Evolutionary conservation across 35 echinoderm and acorn worm species (phyloP).

Genomic region (Amphiura filiformis): DNA sequence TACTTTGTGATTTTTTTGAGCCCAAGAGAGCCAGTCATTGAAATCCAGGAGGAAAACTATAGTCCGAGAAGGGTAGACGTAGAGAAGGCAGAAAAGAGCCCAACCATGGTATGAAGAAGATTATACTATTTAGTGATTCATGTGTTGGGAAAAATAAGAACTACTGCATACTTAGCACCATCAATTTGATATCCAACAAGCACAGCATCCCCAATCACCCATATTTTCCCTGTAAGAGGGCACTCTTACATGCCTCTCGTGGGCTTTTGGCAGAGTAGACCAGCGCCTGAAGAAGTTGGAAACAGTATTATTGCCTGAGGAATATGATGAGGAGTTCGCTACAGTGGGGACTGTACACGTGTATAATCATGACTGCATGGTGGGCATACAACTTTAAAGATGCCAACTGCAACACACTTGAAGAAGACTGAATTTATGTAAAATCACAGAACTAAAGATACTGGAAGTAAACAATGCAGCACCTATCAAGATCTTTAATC

Average conservation of each 20-base stretch:
- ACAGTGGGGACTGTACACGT: background rate
- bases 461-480: background rate
- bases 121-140: constrained; percentile 20
- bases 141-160: too few relatives aligned
- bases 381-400: background rate
- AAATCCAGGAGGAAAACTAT: too few relatives aligned
- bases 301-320: constrained; percentile 1
- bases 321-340: background rate
- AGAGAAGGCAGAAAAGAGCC: too few relatives aligned
- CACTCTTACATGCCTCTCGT: constrained; percentile 18
- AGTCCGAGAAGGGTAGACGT: too few relatives aligned
- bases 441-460: background rate
- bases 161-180: background rate
- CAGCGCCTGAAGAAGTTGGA: background rate
- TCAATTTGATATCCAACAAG: background rate
- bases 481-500: too few relatives aligned
- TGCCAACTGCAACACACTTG: background rate
- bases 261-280: constrained; percentile 7
- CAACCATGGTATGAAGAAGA: constrained; percentile 3
- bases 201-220: background rate
- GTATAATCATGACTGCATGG: background rate
- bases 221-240: too few relatives aligned
- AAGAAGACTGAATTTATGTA: background rate
- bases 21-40: too few relatives aligned
- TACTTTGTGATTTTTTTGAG: too few relatives aligned